Evolutionary conservation across 2,113 vertebrate genomes (phyloP).

Genomic region (Apteryx mantelli): DNA sequence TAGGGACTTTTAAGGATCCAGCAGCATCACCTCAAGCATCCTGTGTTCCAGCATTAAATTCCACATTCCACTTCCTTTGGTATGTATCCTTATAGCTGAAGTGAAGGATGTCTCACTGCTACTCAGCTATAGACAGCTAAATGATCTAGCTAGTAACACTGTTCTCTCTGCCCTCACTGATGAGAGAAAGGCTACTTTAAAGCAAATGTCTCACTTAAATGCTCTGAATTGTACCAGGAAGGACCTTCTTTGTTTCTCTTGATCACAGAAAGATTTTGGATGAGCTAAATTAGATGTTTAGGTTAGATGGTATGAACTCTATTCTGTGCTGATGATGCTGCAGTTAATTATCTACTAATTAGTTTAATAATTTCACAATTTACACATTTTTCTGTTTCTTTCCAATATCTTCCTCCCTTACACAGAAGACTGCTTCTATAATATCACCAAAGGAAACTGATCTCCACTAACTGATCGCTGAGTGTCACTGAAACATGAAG

Average conservation of each 20-base stretch:
- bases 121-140: background rate
- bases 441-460: background rate
- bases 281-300: background rate
- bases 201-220: background rate
- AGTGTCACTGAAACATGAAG: background rate
- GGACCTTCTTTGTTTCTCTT: background rate
- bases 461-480: background rate
- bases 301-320: background rate
- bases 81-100: background rate
- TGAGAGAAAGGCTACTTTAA: background rate
- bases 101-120: background rate
- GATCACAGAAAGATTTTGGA: background rate
- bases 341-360: background rate
- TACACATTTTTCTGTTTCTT: background rate
- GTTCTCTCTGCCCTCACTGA: background rate
- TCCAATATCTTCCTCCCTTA: background rate
- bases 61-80: background rate
- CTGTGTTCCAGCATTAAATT: background rate
- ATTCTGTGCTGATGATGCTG: background rate
- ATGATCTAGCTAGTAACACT: background rate
- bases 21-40: background rate
- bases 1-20: background rate
- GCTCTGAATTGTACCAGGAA: background rate
- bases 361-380: background rate
- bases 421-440: fast-evolving